These are phyloP conservation scores for Bombus consobrinus DNA, from an alignment of 1,140 invertebrate genomes.

Conservation along the genomic window DNA sequence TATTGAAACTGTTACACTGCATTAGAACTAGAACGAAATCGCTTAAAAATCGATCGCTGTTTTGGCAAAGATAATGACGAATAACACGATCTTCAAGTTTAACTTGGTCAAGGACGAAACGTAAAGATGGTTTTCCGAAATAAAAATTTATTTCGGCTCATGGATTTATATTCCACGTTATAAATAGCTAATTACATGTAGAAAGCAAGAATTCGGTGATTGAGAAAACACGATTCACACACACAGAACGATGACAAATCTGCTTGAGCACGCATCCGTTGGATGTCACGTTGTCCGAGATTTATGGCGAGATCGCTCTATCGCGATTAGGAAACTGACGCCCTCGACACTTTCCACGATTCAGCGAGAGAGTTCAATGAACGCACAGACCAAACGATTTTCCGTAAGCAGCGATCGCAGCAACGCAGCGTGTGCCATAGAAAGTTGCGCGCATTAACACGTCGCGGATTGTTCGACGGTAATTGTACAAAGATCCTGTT, in stretches of 20 bases:
- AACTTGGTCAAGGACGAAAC: neutral
- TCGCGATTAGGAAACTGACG: constrained; percentile 42
- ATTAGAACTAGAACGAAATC: no score
- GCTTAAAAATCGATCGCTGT: no score
- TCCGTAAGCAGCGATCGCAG: constrained; percentile 9
- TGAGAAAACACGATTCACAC: neutral
- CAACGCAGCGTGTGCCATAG: neutral
- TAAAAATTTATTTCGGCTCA: no score
- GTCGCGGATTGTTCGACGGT: neutral
- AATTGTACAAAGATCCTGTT: neutral
- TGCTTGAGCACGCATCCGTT: neutral
- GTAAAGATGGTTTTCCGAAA: neutral
- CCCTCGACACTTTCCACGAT: constrained; percentile 47
- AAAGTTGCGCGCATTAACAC: constrained; percentile 3
- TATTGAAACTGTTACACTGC: no score
- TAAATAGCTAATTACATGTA: neutral
- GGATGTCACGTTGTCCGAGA: neutral
- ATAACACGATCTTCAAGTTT: no score
- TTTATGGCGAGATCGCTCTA: constrained; percentile 23
- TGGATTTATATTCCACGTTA: neutral
- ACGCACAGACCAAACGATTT: constrained; percentile 22
- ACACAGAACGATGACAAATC: constrained; percentile 15
- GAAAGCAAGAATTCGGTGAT: neutral
- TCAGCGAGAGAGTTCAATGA: constrained; percentile 35
- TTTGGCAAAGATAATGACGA: no score